These are phyloP conservation scores for Leptoteleia sp. DNA, from an alignment of 1,140 invertebrate genomes.

Conservation along the genomic window DNA sequence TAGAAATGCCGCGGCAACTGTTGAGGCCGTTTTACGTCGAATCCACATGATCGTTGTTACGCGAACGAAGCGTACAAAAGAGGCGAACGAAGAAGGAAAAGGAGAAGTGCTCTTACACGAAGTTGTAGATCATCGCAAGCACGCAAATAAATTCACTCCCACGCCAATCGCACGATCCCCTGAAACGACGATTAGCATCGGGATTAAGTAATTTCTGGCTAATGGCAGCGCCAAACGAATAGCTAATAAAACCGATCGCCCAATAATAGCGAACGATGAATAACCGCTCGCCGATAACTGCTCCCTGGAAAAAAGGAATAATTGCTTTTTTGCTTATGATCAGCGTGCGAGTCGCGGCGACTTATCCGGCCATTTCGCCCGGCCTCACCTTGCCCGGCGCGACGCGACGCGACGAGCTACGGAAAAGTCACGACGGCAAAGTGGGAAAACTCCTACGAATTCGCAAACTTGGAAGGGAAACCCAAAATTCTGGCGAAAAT, in stretches of 20 bases:
- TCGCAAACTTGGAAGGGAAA: too few species aligned
- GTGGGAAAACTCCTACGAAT: too few species aligned
- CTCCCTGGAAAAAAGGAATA: conserved; percentile 13
- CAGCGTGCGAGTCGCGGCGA: too few species aligned
- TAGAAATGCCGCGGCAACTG: conserved; percentile 16
- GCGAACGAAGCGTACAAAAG: conserved; percentile 19
- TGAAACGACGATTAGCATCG: conserved; percentile 58
- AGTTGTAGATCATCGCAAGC: conserved; percentile 59
- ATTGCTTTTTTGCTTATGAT: conserved; percentile 12
- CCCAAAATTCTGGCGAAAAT: too few species aligned
- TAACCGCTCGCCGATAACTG: conserved; percentile 8
- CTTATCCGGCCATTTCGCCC: too few species aligned
- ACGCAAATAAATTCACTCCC: conserved; percentile 63
- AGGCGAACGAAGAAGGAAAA: conserved; percentile 32
- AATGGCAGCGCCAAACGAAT: conserved; percentile 56
- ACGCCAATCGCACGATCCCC: conserved; percentile 53
- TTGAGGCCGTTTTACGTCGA: conserved; percentile 5
- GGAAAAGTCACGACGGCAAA: too few species aligned
- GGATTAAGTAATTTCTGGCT: conserved; percentile 65
- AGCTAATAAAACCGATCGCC: conserved; percentile 53
- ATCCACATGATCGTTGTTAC: conserved; percentile 22
- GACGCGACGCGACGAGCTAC: too few species aligned
- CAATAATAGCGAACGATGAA: conserved; percentile 45
- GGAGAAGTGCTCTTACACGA: conserved; percentile 46
- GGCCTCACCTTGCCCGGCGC: too few species aligned